Percentiles rank a stretch among this genome's conserved stretches.
Conservation (phyloP, 2,888 invertebrate genomes). For the Synanthedon vespiformis region DNA sequence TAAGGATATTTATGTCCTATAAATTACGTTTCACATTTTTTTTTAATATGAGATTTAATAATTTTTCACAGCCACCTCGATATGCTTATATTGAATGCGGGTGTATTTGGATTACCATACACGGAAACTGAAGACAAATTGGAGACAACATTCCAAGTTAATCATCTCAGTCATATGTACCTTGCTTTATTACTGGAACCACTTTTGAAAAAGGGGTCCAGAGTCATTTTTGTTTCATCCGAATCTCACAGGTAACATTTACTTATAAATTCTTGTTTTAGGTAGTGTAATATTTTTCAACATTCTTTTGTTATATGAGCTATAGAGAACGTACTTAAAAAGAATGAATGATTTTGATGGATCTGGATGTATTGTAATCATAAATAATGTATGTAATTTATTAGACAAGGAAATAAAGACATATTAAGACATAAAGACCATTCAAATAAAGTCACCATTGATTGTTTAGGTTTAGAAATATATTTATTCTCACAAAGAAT, state of each 20-base stretch:
- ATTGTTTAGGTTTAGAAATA: too few relatives aligned
- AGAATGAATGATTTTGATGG: too few relatives aligned
- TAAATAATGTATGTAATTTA: too few relatives aligned
- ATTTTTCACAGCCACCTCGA: conserved; percentile 72
- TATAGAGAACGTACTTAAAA: too few relatives aligned
- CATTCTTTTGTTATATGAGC: not conserved
- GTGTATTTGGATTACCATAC: conserved; percentile 81
- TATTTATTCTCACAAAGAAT: too few relatives aligned
- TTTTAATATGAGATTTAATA: too few relatives aligned
- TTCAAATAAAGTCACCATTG: too few relatives aligned
- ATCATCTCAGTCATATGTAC: conserved; percentile 86
- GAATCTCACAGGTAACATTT: conserved; percentile 83
- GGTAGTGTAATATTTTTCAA: not conserved
- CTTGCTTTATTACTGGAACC: conserved; percentile 81
- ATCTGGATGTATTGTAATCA: too few relatives aligned
- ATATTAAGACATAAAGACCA: too few relatives aligned
- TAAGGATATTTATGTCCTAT: too few relatives aligned
- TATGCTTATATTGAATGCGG: conserved; percentile 85
- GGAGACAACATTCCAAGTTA: conserved; percentile 87
- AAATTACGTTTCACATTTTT: too few relatives aligned
- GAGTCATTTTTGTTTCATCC: conserved; percentile 89
- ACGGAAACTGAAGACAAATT: conserved; percentile 79
- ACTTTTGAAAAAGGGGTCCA: conserved; percentile 73
- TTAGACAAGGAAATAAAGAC: too few relatives aligned
- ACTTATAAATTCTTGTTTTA: conserved; percentile 1